These are phyloP conservation scores for Mimas tiliae DNA, from an alignment of 2,888 invertebrate genomes.

Conservation along the genomic window DNA sequence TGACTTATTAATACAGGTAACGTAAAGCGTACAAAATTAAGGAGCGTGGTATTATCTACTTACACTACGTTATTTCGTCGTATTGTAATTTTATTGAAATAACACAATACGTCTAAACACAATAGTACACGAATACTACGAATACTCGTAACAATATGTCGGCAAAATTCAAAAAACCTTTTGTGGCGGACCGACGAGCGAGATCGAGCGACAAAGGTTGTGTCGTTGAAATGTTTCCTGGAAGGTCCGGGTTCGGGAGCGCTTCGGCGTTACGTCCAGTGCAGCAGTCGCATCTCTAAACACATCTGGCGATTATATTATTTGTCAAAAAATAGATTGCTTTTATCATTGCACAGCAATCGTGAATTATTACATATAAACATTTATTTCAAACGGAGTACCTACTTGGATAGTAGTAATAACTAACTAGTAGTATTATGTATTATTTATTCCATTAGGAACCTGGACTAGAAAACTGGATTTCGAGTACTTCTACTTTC, in stretches of 20 bases:
- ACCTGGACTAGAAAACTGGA: too few relatives aligned
- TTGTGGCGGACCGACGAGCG: constrained; percentile 51
- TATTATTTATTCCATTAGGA: neutral
- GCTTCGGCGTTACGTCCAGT: constrained; percentile 63
- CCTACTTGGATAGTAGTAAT: too few relatives aligned
- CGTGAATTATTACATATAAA: neutral
- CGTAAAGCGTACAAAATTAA: constrained; percentile 34
- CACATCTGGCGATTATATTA: constrained; percentile 72
- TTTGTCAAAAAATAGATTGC: neutral
- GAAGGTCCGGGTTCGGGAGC: constrained; percentile 71
- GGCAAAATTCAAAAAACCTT: constrained; percentile 73
- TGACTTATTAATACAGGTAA: constrained; percentile 37
- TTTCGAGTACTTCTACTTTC: too few relatives aligned
- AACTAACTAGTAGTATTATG: too few relatives aligned
- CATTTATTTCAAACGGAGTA: too few relatives aligned
- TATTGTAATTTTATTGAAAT: constrained; percentile 51
- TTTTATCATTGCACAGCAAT: neutral
- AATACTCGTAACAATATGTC: constrained; percentile 66
- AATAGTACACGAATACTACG: constrained; percentile 52
- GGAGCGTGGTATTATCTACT: constrained; percentile 1
- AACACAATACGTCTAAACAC: constrained; percentile 42
- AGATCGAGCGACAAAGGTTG: constrained; percentile 56
- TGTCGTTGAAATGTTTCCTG: constrained; percentile 71
- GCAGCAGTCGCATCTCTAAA: constrained; percentile 51
- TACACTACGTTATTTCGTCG: constrained; percentile 33